Percentiles rank a stretch among this genome's conserved stretches.
These are phyloP conservation scores for Pomatorhinus ruficollis DNA, from an alignment of 2,113 vertebrate genomes.

Conservation along the genomic window DNA sequence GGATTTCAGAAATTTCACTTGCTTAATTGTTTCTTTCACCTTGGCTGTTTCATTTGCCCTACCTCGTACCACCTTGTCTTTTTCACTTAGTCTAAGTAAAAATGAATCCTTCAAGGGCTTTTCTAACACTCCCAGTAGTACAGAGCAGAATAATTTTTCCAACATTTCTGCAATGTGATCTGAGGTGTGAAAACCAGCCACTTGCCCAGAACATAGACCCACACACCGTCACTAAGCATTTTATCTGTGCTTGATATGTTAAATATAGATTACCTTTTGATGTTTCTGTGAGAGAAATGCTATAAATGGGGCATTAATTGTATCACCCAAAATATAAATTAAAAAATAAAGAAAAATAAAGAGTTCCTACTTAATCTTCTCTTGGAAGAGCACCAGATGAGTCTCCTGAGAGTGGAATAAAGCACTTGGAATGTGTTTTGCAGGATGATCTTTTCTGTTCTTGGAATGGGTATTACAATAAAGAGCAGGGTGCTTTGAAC, in stretches of 20 bases:
- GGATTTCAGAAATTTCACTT: not conserved
- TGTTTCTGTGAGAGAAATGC: not conserved
- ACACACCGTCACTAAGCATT: not conserved
- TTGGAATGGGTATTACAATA: not conserved
- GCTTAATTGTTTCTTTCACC: slow-evolving; percentile 8
- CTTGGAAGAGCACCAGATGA: not conserved
- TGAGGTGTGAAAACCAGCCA: not conserved
- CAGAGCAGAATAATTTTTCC: not conserved
- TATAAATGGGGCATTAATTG: not conserved
- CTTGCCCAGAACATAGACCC: not conserved
- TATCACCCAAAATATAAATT: not conserved
- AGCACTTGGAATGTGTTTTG: not conserved
- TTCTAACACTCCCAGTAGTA: not conserved
- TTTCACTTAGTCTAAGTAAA: not conserved
- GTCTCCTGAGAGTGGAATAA: not conserved
- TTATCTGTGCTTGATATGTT: not conserved
- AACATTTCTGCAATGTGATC: not conserved
- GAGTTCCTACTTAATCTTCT: not conserved
- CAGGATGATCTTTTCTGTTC: not conserved
- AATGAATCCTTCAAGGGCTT: not conserved
- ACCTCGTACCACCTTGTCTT: not conserved
- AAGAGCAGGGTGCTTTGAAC: not conserved
- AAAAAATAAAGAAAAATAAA: not conserved
- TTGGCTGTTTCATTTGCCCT: not conserved
- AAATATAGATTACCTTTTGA: not conserved